These are phyloP conservation scores for Atrina japonica DNA, from an alignment of 2,888 invertebrate species.

Conservation along the genomic window DNA sequence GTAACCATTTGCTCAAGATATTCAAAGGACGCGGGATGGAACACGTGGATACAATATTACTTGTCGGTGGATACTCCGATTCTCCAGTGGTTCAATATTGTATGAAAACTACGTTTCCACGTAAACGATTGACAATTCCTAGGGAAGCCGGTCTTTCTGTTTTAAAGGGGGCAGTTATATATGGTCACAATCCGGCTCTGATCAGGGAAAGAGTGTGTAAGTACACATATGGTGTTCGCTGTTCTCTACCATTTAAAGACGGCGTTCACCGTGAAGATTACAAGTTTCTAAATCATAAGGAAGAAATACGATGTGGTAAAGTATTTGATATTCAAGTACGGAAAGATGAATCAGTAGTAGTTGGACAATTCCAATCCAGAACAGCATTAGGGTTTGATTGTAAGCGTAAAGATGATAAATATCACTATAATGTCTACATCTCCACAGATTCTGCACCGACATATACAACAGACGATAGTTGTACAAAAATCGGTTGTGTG, in stretches of 20 bases:
- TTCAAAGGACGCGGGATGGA: conserved; percentile 25
- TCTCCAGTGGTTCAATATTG: conserved; percentile 41
- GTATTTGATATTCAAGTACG: too few relatives aligned
- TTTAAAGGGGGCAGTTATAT: conserved; percentile 53
- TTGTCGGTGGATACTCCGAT: conserved; percentile 52
- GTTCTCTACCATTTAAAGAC: conserved; percentile 17
- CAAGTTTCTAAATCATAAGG: not conserved
- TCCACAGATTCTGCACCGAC: too few relatives aligned
- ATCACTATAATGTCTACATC: too few relatives aligned
- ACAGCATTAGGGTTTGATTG: too few relatives aligned
- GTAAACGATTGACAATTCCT: conserved; percentile 43
- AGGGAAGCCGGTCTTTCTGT: conserved; percentile 46
- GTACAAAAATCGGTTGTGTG: too few relatives aligned
- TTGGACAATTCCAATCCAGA: too few relatives aligned
- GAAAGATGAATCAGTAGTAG: too few relatives aligned
- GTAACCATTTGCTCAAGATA: conserved; percentile 32
- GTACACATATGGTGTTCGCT: conserved; percentile 45
- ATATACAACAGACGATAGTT: too few relatives aligned
- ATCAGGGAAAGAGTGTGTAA: conserved; percentile 36
- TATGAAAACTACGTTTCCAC: conserved; percentile 2
- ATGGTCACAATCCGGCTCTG: conserved; percentile 36
- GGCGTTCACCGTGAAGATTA: conserved; percentile 35
- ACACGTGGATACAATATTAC: conserved; percentile 36
- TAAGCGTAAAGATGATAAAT: too few relatives aligned
- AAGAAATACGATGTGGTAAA: too few relatives aligned